Conservation (phyloP, 2,888 invertebrate species). For the Parnassius smintheus region DNA sequence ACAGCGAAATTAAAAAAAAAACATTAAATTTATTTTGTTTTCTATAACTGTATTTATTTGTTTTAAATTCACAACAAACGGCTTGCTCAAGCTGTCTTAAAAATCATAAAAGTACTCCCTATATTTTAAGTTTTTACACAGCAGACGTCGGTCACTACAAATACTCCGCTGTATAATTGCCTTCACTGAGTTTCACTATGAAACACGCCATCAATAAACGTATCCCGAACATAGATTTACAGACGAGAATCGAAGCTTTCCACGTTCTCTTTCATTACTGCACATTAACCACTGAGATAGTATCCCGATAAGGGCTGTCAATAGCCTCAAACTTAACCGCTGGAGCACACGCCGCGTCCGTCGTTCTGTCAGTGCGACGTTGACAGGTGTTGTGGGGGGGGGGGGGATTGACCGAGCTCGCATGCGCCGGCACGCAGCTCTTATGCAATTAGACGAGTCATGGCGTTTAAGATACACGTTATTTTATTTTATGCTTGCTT, state of each 20-base stretch:
- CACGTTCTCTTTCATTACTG: background rate
- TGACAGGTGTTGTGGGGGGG: conserved; percentile 72
- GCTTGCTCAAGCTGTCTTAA: too few relatives aligned
- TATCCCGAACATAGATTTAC: background rate
- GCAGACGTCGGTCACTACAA: too few relatives aligned
- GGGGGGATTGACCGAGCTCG: conserved; percentile 44
- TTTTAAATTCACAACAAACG: too few relatives aligned
- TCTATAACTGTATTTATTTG: too few relatives aligned
- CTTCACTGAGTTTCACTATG: conserved; percentile 23
- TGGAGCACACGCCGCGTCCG: conserved; percentile 48
- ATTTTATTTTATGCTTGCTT: background rate
- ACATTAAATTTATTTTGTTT: too few relatives aligned
- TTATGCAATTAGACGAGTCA: conserved; percentile 65
- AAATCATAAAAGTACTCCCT: too few relatives aligned
- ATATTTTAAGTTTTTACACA: too few relatives aligned
- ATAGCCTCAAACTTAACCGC: conserved; percentile 30
- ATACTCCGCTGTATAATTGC: too few relatives aligned
- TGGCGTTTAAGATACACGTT: conserved; percentile 52
- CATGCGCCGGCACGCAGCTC: conserved; percentile 36
- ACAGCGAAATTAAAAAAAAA: too few relatives aligned
- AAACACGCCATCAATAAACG: background rate
- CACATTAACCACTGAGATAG: conserved; percentile 1
- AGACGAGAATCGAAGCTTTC: background rate
- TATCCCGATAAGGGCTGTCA: conserved; percentile 22
- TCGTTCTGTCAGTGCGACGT: conserved; percentile 57